Percentiles rank a stretch among this genome's conserved stretches.
Conservation (phyloP, 2,113 vertebrate genomes). For the Rousettus leschenaultii region DNA sequence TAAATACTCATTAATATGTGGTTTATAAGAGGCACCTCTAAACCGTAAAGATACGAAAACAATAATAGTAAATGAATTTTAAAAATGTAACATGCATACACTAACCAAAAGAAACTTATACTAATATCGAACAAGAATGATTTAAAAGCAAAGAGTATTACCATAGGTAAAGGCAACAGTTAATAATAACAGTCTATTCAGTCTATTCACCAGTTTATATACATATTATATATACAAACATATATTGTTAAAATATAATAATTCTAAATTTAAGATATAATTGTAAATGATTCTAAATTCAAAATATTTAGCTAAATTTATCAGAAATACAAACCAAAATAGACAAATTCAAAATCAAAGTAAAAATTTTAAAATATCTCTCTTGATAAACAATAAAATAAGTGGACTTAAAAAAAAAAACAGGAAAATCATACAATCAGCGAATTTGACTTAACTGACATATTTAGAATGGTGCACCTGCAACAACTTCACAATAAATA, state of each 20-base stretch:
- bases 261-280: background rate
- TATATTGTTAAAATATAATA: background rate
- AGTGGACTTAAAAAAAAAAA: background rate
- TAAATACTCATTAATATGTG: background rate
- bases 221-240: background rate
- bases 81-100: background rate
- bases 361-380: background rate
- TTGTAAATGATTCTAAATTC: background rate
- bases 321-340: background rate
- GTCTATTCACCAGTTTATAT: background rate
- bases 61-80: background rate
- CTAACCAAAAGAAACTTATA: slow-evolving; percentile 1
- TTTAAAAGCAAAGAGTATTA: background rate
- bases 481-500: background rate
- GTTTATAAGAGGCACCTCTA: background rate
- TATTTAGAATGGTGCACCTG: background rate
- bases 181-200: background rate
- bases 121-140: background rate
- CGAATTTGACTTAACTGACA: background rate
- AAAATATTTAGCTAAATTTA: slow-evolving; percentile 5
- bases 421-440: background rate
- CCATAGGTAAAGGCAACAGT: background rate
- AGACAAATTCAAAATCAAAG: slow-evolving; percentile 1
- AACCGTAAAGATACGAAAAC: background rate
- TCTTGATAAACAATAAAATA: background rate